Evolutionary conservation across 2,113 vertebrate species (phyloP).

Genomic region (Aptenodytes forsteri): DNA sequence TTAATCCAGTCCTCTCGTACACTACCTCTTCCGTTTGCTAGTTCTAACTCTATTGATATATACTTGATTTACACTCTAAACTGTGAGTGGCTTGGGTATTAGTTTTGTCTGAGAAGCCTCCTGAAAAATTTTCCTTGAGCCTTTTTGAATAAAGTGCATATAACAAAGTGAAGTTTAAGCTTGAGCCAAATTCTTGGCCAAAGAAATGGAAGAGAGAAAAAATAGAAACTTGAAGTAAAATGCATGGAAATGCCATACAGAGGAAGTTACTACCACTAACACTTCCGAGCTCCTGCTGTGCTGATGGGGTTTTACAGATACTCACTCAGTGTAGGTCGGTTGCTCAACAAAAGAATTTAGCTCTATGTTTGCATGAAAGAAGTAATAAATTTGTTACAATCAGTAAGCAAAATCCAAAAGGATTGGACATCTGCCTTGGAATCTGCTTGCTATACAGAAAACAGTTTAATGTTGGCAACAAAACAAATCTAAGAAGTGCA

Average conservation of each 20-base stretch:
- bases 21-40: background rate
- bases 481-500: constrained; percentile 38
- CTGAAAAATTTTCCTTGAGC: background rate
- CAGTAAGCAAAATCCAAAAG: constrained; percentile 56
- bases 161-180: background rate
- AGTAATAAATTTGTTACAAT: constrained; percentile 43
- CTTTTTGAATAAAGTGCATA: background rate
- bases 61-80: background rate
- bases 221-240: background rate
- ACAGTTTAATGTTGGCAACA: constrained; percentile 45
- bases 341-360: constrained; percentile 47
- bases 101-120: background rate
- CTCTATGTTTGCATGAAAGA: constrained; percentile 25
- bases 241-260: background rate
- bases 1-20: background rate
- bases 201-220: background rate
- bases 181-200: background rate
- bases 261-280: background rate
- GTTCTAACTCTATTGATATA: background rate
- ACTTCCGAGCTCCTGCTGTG: background rate
- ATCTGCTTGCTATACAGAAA: constrained; percentile 44
- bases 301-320: background rate
- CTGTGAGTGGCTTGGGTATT: background rate
- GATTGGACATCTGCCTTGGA: constrained; percentile 60
- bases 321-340: background rate